Conservation (phyloP, 1,140 invertebrate genomes). For the Trichonephila clavipes region DNA sequence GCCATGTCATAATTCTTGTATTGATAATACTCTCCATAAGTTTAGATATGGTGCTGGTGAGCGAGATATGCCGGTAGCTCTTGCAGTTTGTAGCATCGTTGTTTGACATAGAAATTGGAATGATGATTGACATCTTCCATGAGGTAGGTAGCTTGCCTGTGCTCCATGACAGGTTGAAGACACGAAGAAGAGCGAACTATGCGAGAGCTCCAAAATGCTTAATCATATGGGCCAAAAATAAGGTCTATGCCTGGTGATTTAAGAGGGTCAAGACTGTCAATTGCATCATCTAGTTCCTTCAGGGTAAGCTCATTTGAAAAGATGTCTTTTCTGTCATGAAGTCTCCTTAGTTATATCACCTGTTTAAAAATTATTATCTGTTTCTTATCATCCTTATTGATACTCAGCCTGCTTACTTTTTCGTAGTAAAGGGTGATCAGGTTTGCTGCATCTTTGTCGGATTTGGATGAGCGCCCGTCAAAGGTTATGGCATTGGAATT, state of each 20-base stretch:
- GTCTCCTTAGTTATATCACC: neutral
- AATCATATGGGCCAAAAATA: conserved; percentile 34
- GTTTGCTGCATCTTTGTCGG: neutral
- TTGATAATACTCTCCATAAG: too few species aligned
- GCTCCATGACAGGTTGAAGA: neutral
- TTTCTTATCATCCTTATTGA: neutral
- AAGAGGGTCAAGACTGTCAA: neutral
- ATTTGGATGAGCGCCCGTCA: neutral
- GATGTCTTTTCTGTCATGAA: neutral
- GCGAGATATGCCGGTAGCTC: too few species aligned
- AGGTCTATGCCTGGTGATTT: neutral
- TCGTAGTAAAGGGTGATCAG: neutral
- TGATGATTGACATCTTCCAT: too few species aligned
- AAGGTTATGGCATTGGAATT: neutral
- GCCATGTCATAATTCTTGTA: too few species aligned
- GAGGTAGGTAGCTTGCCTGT: neutral
- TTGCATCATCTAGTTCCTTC: neutral
- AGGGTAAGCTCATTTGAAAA: neutral
- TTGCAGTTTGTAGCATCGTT: too few species aligned
- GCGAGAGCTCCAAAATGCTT: conserved; percentile 9
- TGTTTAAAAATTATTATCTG: neutral
- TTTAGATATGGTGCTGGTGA: too few species aligned
- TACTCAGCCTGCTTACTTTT: neutral
- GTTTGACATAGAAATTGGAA: too few species aligned
- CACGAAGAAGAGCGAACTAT: neutral